Conservation (phyloP, 2,113 vertebrate genomes). For the Grammomys dolichurus region DNA sequence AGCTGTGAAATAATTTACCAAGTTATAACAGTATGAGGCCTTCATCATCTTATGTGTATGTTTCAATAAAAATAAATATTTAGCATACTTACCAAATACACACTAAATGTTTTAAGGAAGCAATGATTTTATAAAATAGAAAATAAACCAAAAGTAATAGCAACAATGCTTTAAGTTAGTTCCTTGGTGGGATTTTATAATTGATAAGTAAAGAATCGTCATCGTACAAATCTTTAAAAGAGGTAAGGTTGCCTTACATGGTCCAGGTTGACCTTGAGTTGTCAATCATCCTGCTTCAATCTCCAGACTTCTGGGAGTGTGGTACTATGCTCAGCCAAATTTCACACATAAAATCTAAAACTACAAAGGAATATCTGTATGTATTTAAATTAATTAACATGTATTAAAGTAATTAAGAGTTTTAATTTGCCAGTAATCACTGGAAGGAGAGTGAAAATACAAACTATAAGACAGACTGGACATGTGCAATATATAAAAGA, state of each 20-base stretch:
- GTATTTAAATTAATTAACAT: not conserved
- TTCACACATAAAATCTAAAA: constrained; percentile 10
- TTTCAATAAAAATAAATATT: not conserved
- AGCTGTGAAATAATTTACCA: not conserved
- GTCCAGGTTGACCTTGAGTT: not conserved
- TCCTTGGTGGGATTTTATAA: not conserved
- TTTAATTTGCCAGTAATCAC: not conserved
- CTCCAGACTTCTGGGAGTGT: not conserved
- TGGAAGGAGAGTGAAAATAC: not conserved
- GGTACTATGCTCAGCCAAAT: not conserved
- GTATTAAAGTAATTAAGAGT: not conserved
- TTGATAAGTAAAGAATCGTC: not conserved
- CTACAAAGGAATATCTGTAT: not conserved
- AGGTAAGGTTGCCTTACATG: not conserved
- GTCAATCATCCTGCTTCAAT: not conserved
- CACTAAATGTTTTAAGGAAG: not conserved
- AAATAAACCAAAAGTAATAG: constrained; percentile 28
- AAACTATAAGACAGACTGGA: not conserved
- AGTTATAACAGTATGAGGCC: not conserved
- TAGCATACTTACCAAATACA: not conserved
- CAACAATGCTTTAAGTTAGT: not conserved
- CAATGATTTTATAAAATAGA: not conserved
- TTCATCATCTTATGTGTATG: not conserved
- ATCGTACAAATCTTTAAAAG: not conserved
- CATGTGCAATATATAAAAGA: not conserved